phyloP scores from a whole-genome alignment of 2,113 vertebrate species.

The Lates calcarifer region DNA sequence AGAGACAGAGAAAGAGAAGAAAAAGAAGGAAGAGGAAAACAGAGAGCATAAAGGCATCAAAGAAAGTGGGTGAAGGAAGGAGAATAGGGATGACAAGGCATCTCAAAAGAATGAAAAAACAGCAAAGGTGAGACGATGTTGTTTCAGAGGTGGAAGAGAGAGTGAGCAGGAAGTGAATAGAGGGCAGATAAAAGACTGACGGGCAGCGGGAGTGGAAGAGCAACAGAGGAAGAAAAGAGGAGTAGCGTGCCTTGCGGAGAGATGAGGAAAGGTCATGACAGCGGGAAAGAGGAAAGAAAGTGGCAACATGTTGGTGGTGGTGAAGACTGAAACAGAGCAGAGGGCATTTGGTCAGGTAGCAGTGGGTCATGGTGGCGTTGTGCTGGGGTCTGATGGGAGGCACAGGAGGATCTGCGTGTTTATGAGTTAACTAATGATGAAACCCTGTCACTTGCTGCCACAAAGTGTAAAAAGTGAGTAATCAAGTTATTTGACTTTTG shows the following conservation, averaged over 20 bases:
- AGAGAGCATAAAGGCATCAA: conserved; percentile 37
- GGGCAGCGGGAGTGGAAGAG: conserved; percentile 6
- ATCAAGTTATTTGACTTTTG: background rate
- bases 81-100: conserved; percentile 8
- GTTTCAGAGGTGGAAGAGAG: conserved; percentile 6
- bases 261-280: conserved; percentile 61
- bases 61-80: background rate
- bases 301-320: conserved; percentile 38
- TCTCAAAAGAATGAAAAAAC: background rate
- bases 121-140: background rate
- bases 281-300: conserved; percentile 40
- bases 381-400: background rate
- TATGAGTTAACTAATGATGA: background rate
- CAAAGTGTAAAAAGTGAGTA: background rate
- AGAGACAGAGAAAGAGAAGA: conserved; percentile 21
- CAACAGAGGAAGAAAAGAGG: conserved; percentile 53
- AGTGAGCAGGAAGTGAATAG: conserved; percentile 19
- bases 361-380: conserved; percentile 14
- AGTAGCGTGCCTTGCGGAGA: conserved; percentile 46
- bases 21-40: conserved; percentile 2
- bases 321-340: conserved; percentile 34
- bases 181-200: conserved; percentile 20
- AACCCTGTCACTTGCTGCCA: background rate
- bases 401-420: background rate
- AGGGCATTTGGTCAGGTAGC: conserved; percentile 16